Base-by-base conservation (phyloP, 2,888 invertebrate genomes). In the Leptothorax acervorum region DNA sequence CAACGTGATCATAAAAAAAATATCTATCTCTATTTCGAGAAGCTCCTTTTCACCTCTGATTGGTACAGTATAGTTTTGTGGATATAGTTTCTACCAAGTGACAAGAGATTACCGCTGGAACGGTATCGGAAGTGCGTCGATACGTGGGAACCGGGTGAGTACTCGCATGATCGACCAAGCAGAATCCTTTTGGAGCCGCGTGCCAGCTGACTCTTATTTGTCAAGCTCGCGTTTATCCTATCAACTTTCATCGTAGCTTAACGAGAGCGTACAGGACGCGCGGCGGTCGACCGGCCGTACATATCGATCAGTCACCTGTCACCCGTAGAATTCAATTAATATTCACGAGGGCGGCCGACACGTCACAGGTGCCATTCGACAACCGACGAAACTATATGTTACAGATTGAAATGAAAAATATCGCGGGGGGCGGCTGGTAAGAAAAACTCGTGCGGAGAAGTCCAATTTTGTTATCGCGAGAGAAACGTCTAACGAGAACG, bases 391-490 rank as follows among this genome's bases (percentile, higher is more conserved):
- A 81, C 48, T 73, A 62, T 62, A 28, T n/a, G 28, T 74, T 60
- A 48, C 48, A 28, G 18, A 81, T 81, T 62, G 39, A 51, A 73
- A 81, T 81, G 23, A 81, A 81, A 78, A 78, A 68, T 70, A 78
- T 53, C 8, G n/a, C 45, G 28, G 15, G 23, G 11, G n/a, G 4
- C 1, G 11, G 18, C 57, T 2, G 51, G 6, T 23, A 39, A 51
- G 53, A 2, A 55, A 31, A 53, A 6, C 31, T 55, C 65, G 63
- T 60, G 39, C 35, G 65, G 84, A 81, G 35, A 75, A 87, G 87
- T 89, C 79, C 86, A 88, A 92, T 92, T 68, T 92, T 90, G 78
- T 74, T 79, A 82, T 66, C 15, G 89, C 86, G 85, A 90, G 89
- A 88, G 89, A 82, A 85, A 35, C 35, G 86, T 82, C 82, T 89